A percentile compares a stretch with the other conserved stretches of the same genome.
phyloP scores from a whole-genome alignment of 2,888 invertebrate genomes.

The Phyllotreta cruciferae region DNA sequence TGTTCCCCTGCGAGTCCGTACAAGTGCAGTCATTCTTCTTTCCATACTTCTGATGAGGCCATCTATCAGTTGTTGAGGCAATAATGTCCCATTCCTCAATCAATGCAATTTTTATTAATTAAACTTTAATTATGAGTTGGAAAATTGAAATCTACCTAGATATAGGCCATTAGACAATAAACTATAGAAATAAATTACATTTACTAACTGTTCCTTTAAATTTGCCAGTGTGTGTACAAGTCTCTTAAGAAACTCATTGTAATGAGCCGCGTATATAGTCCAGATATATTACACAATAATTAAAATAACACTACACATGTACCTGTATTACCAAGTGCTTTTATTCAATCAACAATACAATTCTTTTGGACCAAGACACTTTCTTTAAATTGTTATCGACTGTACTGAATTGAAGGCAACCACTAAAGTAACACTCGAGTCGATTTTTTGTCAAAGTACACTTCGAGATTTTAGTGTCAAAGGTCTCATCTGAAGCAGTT shows the following conservation, averaged over 20 bases:
- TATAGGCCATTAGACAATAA: too few species aligned
- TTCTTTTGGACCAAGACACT: slow-evolving; percentile 26
- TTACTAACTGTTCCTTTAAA: too few species aligned
- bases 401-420: slow-evolving; percentile 17
- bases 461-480: slow-evolving; percentile 27
- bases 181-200: too few species aligned
- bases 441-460: slow-evolving; percentile 20
- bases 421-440: slow-evolving; percentile 27
- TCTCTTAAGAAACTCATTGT: neutral
- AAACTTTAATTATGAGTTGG: too few species aligned
- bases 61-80: too few species aligned
- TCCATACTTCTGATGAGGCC: too few species aligned
- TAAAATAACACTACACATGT: slow-evolving; percentile 22
- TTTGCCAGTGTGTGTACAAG: too few species aligned
- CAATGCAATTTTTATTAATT: too few species aligned
- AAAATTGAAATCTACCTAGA: too few species aligned
- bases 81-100: too few species aligned
- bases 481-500: slow-evolving; percentile 26
- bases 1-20: too few species aligned
- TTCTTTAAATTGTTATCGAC: slow-evolving; percentile 16
- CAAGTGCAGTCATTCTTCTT: too few species aligned
- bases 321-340: slow-evolving; percentile 1
- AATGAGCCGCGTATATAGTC: neutral
- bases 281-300: slow-evolving; percentile 23
- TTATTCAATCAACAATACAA: slow-evolving; percentile 15